Evolutionary conservation across 2,113 vertebrate genomes (phyloP), one percentile per base, ranked within the genome.

Genomic region (Gambusia holbrooki): DNA sequence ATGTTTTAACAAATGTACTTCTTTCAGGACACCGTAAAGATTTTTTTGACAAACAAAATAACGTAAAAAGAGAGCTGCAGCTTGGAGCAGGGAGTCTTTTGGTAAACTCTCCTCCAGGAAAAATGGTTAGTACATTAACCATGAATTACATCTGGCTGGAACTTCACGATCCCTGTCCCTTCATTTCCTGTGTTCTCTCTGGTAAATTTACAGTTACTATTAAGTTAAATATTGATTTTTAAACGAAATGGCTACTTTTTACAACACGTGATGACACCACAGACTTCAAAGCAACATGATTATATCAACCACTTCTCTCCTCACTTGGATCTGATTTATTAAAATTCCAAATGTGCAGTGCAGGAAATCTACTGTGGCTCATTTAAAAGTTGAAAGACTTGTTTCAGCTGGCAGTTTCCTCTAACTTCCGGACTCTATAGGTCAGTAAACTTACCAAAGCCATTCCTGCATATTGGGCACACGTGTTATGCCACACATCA

Each of bases 381-480:
- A 74, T 90, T 92, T 91, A 82, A 89, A 90, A 92, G 89, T 90
- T 90, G 84, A 90, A 91, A 91, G 88, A 79, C 79, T 86, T 79
- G 71, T 86, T 80, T 82, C 77, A 85, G 89, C 74, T 85, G 81
- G 82, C 84, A 89, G 81, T 92, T 91, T 83, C 19, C 84, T 85
- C 68, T 51, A 79, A 83, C 88, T 87, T 91, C 90, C 84, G 84
- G 86, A 88, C 83, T 83, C 74, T 81, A 90, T 77, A 88, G 86
- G 88, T 90, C 89, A 87, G 90, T 89, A 85, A 89, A 88, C 80
- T 84, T 89, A 90, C 89, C 91, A 86, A 88, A 83, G 81, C 77
- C 77, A 71, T 70, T 80, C 82, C 86, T 92, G 86, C 92, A 92
- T 89, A 88, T 91, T 91, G 92, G 86, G 79, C 88, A 82, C 90